phyloP scores from a whole-genome alignment of 1,140 invertebrate genomes.

The Drosophila repleta region DNA sequence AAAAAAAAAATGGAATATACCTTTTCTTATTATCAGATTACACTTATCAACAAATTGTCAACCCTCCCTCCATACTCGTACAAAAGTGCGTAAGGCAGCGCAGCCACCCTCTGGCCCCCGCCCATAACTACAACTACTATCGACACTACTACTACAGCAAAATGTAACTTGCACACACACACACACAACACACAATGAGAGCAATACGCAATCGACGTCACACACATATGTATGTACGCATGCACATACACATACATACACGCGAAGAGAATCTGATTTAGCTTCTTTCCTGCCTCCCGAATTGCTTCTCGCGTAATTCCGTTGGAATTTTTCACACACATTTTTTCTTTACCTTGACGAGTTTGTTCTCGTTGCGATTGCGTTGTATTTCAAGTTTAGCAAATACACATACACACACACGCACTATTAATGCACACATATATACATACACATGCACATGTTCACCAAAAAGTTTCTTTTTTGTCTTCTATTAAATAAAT shows the following conservation, averaged over 20 bases:
- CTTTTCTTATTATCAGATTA: background rate
- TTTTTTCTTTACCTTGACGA: conserved; percentile 70
- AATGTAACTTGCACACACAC: conserved; percentile 31
- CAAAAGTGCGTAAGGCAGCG: background rate
- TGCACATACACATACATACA: conserved; percentile 16
- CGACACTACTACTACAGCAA: conserved; percentile 9
- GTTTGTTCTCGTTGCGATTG: conserved; percentile 70
- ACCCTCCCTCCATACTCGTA: background rate
- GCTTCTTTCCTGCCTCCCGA: conserved; percentile 36
- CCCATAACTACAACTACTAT: conserved; percentile 47
- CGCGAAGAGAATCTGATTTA: conserved; percentile 41
- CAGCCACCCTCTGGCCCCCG: conserved; percentile 45
- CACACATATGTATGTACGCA: conserved; percentile 13
- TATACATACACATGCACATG: conserved; percentile 59
- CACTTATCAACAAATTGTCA: background rate
- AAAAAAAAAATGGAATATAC: conserved; percentile 4
- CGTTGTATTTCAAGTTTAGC: conserved; percentile 72
- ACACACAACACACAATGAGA: conserved; percentile 10
- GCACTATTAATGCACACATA: conserved; percentile 18
- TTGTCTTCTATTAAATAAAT: conserved; percentile 19
- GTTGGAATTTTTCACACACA: conserved; percentile 74
- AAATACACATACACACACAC: conserved; percentile 44
- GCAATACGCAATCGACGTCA: conserved; percentile 49
- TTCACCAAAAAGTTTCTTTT: conserved; percentile 43
- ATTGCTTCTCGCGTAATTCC: conserved; percentile 71